Conservation (phyloP, 2,113 vertebrate species). For the Hemicordylus capensis region DNA sequence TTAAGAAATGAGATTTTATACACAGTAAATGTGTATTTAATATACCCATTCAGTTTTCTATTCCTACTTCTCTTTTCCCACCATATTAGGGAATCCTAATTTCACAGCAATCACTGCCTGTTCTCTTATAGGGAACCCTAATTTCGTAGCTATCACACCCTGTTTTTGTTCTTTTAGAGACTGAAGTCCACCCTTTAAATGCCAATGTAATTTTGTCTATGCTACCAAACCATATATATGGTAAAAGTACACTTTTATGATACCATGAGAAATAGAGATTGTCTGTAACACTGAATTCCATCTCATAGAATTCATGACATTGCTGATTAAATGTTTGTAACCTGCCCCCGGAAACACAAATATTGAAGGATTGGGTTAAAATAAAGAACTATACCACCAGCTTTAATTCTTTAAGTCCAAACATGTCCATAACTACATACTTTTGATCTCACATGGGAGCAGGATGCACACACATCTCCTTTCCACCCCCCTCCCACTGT, state of each 20-base stretch:
- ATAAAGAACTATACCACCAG: background rate
- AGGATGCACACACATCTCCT: background rate
- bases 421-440: background rate
- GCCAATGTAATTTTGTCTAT: background rate
- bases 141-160: background rate
- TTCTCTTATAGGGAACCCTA: background rate
- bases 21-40: background rate
- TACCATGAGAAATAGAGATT: background rate
- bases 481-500: no score
- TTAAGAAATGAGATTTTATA: background rate
- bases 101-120: background rate
- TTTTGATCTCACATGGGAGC: background rate
- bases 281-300: background rate
- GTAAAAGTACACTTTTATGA: background rate
- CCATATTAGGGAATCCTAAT: background rate
- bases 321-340: background rate
- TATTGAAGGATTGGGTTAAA: no score
- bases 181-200: background rate
- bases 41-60: background rate
- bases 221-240: background rate
- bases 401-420: background rate
- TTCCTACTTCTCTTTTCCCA: background rate
- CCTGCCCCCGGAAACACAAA: no score
- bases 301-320: background rate
- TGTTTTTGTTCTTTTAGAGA: background rate